A percentile compares a stretch with the other conserved stretches of the same genome.
Conservation (phyloP, 2,888 invertebrate genomes). For the Strigamia crassipes region DNA sequence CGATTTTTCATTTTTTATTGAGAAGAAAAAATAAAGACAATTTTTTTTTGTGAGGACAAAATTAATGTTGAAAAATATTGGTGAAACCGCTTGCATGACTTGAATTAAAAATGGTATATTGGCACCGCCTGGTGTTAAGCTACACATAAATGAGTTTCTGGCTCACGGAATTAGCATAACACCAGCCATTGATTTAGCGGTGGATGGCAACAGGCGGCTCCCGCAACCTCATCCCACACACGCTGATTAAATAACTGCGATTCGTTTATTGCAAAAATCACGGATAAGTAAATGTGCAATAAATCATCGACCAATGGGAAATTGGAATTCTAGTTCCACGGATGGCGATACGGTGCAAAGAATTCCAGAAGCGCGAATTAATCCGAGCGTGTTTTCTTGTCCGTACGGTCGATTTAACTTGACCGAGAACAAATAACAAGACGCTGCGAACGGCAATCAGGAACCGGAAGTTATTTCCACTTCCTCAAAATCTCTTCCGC, state of each 20-base stretch:
- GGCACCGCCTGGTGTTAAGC: not conserved
- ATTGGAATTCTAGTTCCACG: no score
- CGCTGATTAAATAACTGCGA: no score
- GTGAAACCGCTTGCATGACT: not conserved
- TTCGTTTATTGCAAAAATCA: no score
- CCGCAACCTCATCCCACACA: not conserved
- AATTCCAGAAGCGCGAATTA: no score
- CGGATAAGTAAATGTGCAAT: no score
- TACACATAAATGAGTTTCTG: not conserved
- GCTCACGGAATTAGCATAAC: not conserved
- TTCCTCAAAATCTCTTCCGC: not conserved
- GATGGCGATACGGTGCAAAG: no score
- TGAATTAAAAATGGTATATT: not conserved
- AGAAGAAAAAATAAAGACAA: no score
- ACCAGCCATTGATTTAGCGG: not conserved
- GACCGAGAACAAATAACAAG: not conserved
- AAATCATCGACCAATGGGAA: no score
- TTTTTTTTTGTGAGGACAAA: not conserved
- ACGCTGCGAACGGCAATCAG: not conserved
- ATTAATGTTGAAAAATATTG: not conserved
- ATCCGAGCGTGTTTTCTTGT: not conserved
- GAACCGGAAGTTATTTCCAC: slow-evolving; percentile 12
- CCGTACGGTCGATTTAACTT: not conserved
- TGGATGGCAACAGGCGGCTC: not conserved
- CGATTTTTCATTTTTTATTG: not conserved